Base-by-base conservation (phyloP, 2,113 vertebrate genomes). In the Natator depressus region DNA sequence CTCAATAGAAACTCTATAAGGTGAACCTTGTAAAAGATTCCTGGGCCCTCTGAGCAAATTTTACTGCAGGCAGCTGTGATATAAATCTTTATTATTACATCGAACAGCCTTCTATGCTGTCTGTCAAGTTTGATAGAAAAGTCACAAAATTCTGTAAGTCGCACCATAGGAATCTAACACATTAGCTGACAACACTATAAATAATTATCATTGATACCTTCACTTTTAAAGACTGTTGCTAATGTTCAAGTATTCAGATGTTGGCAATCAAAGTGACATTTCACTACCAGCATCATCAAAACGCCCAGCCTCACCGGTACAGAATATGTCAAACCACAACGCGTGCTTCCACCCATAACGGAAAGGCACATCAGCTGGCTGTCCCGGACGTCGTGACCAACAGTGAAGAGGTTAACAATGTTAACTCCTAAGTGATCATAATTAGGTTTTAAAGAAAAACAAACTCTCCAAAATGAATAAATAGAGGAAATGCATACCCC, bases 71-170 rank as follows among this genome's bases (percentile, higher is more conserved):
- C 46, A 50, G 24, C 35, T 75, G 25, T 17, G 62, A 69, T 69
- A n/a, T 69, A n/a, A 69, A 69, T 9, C 31, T n/a, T n/a, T 69
- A 69, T 69, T n/a, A 69, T n/a, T 69, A 69, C 35, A n/a, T 35
- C 10, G 35, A 88, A 38, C 8, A 80, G 55, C 0, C 0, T 76
- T 76, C 38, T 76, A 7, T 0, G 0, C 72, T 29, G 16, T 81
- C 22, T 29, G 29, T 51, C 53, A 50, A 69, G 38, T 46, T 62
- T 85, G 49, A n/a, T 69, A 69, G 62, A 59, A 81, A 57, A 85
- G 50, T 11, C 78, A 75, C 9, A 31, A 2, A 47, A 7, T 17
- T 78, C 49, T 11, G 1, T 24, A 27, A 46, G 38, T 42, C 11
- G 3, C 10, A 13, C 19, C 3, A 46, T 42, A 10, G 22, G 24